Percentiles rank a stretch among this genome's conserved stretches.
Conservation (phyloP, 2,888 invertebrate genomes). For the Halictus quadricinctus region DNA sequence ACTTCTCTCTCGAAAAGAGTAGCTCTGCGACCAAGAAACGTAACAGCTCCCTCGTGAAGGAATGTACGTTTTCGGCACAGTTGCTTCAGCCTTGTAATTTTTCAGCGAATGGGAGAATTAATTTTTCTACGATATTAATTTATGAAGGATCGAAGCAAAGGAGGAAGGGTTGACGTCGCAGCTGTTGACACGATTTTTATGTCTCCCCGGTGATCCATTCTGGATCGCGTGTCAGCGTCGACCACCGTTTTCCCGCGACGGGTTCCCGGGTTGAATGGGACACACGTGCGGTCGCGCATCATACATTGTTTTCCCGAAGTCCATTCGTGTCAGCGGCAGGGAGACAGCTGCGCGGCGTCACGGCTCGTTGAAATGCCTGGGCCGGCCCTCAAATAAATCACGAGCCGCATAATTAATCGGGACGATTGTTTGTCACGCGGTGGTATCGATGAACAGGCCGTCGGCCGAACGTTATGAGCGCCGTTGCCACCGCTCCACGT, state of each 20-base stretch:
- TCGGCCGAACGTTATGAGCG: slow-evolving; percentile 37
- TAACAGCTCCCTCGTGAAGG: background rate
- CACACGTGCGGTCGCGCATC: slow-evolving; percentile 11
- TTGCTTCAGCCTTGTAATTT: background rate
- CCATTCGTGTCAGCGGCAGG: slow-evolving; percentile 47
- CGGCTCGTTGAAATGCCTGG: slow-evolving; percentile 55
- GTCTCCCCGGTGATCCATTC: background rate
- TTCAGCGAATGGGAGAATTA: background rate
- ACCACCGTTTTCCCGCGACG: background rate
- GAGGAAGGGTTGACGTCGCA: background rate
- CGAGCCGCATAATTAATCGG: slow-evolving; percentile 72
- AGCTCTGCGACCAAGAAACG: background rate
- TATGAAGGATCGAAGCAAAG: background rate
- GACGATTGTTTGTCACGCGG: slow-evolving; percentile 67
- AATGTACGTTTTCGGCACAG: background rate
- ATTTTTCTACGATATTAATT: background rate
- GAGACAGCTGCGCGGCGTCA: slow-evolving; percentile 52
- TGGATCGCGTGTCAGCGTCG: background rate
- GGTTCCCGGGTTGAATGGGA: background rate
- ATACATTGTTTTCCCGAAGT: slow-evolving; percentile 51
- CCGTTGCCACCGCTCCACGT: background rate
- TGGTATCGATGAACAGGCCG: slow-evolving; percentile 66
- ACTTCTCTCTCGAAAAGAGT: background rate
- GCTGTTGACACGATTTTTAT: slow-evolving; percentile 2
- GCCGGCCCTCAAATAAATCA: slow-evolving; percentile 68